Base-by-base conservation (phyloP, 30 jellyfish, hydroid and myxozoan genomes). In the Haliclystus octoradiatus region DNA sequence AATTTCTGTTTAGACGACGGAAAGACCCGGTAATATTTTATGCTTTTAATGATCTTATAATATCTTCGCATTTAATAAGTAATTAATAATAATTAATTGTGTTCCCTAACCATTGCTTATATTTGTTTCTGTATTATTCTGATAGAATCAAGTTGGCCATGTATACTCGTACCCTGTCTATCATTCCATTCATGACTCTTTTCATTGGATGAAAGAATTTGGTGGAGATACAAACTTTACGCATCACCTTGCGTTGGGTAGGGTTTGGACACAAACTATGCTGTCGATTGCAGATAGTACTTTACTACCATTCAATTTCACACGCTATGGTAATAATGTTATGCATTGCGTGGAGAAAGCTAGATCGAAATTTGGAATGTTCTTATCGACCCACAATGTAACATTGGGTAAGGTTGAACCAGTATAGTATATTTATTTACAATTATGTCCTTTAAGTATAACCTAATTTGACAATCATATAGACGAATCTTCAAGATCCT, bases 181-280 rank as follows among this genome's bases (percentile, higher is more conserved):
- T 71, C 94, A 82, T 33, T 82, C 94, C 1, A 15, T 82, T 2
- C 94, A 82, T 35, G 94, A 82, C 24, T 73, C 94, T 0, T 82
- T 73, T 63, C 84, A 74, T 31, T 72, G 77, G 73, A 68, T 74
- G 70, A 24, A 73, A 65, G 47, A 76, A 33, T 82, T 82, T 29
- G n/a, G n/a, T n/a, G 79, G 73, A 3, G 94, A 82, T 49, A 88
- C 94, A 27, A 40, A 60, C 26, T 82, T 82, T 60, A 31, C 76
- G 28, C 83, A 82, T 40, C 82, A 75, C 47, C 73, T 69, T 24
- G 63, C 94, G 15, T 73, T 82, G 2, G 89, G 84, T 26, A 76
- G 76, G n/a, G 63, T 82, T 31, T 73, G 83, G 88, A 69, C 84
- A 24, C 76, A 62, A 67, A 47, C 68, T 63, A 79, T 80, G 3